Evolutionary conservation across 2,797 vertebrate species (phyloP), one percentile per base, ranked within the genome.

Genomic region (Naso thynnoides): DNA sequence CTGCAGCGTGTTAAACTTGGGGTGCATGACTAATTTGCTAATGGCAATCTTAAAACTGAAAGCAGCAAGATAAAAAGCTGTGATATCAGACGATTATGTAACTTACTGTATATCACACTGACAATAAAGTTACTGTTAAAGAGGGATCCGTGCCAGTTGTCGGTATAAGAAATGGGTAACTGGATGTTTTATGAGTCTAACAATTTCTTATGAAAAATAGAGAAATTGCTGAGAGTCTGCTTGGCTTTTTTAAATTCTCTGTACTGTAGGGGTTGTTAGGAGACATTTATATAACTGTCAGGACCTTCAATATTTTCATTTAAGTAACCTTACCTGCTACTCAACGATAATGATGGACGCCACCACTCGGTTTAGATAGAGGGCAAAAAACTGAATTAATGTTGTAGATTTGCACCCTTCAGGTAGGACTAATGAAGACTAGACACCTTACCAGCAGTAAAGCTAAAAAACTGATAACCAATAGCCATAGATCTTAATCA

Each of bases 1-100:
- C 36, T 63, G 38, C 41, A 36, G 60, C 53, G 47, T 29, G 48
- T 56, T 50, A 4, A 52, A 69, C 38, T 70, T 33, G 14, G n/a
- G 18, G 29, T 56, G 18, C n/a, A 59, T n/a, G 41, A 21, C 24
- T 27, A 53, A 41, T 58, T 10, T 41, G 8, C 42, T 48, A 18
- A 26, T 65, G 31, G 61, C 49, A 15, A 23, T 53, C 26, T 54
- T 11, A 38, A 59, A 77, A 18, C 31, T 45, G 31, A 16, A 14
- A 26, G 23, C 21, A 64, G n/a, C 21, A 3, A 16, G 9, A 64
- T 21, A 56, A 19, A 63, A 69, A 67, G 60, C 53, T 59, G 16
- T 9, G 15, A 44, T 76, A 41, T 47, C 15, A 19, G 7, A 27
- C 8, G 8, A 11, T 31, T 50, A 31, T 16, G 16, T 36, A 1